Evolutionary conservation across 2,888 invertebrate genomes (phyloP), one percentile per base, ranked within the genome.

Genomic region (Meteorus colon): DNA sequence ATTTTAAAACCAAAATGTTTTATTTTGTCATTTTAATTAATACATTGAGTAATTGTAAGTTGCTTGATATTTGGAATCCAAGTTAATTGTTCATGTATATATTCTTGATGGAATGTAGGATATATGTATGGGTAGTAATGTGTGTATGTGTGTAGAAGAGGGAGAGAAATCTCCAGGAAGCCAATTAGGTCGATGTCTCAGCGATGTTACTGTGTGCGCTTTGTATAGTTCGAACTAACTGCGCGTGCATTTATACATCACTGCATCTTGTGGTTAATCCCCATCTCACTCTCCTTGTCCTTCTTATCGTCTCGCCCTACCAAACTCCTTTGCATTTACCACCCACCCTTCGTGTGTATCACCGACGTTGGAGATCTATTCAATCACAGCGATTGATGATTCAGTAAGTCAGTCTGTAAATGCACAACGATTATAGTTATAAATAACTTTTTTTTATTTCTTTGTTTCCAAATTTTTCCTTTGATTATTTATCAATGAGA

Each of bases 161-260:
- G n/a, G 55, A 55, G 19, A 19, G 59, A 31, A 51, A 31, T 31
- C 65, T 73, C 48, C 63, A 45, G 63, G 63, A 73, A 73, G 65
- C 59, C 73, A 73, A 73, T 73, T 73, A 73, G 63, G 65, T 29
- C 45, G 62, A 71, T 45, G 55, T 65, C 65, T 75, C 66, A 65
- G 59, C 63, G 59, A 59, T 29, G 66, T 55, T 34, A 59, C 31
- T 59, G 31, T 19, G n/a, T 70, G 34, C 68, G 59, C 71, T 71
- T 75, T 75, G 72, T 72, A 55, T 19, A 63, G 48, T 72, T 72
- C 48, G 48, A 48, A 63, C 63, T 72, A 72, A 72, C 72, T 72
- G 62, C 72, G 63, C 62, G 72, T 63, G 69, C 72, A 37, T 72
- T 75, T 48, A 31, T 77, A 59, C 72, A 72, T 72, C 72, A 63